Evolutionary conservation across 2,888 invertebrate species (phyloP).

Genomic region (Chaetogeoica ovagalla): DNA sequence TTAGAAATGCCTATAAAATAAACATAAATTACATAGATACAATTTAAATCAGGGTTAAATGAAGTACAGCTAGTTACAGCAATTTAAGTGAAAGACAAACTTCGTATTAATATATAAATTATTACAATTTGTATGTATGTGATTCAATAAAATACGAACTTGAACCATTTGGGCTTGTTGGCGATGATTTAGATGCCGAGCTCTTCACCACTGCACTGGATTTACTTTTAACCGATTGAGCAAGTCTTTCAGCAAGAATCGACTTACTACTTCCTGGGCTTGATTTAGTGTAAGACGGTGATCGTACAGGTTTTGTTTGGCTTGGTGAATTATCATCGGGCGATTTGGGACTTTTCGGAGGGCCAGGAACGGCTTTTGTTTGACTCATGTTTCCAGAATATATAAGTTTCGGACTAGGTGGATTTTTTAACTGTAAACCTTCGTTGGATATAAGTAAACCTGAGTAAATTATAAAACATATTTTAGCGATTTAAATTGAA

Average conservation of each 20-base stretch:
- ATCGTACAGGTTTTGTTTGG: slow-evolving; percentile 21
- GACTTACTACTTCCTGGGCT: slow-evolving; percentile 34
- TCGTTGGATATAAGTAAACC: slow-evolving; percentile 31
- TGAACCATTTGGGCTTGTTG: slow-evolving; percentile 30
- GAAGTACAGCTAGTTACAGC: background rate
- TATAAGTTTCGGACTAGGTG: slow-evolving; percentile 36
- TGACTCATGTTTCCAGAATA: slow-evolving; percentile 47
- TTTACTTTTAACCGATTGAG: slow-evolving; percentile 32
- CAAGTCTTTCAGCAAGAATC: slow-evolving; percentile 38
- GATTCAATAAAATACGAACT: slow-evolving; percentile 6
- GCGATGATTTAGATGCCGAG: slow-evolving; percentile 30
- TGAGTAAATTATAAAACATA: background rate
- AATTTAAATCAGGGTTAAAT: background rate
- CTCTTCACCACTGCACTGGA: slow-evolving; percentile 8
- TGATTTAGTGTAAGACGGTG: slow-evolving; percentile 34
- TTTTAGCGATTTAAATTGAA: background rate
- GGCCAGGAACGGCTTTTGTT: slow-evolving; percentile 18
- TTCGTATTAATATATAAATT: background rate
- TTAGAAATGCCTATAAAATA: slow-evolving; percentile 34
- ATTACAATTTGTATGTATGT: background rate
- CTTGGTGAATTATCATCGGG: slow-evolving; percentile 28
- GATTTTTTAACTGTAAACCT: slow-evolving; percentile 25
- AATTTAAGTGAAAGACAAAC: background rate
- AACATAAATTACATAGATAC: background rate
- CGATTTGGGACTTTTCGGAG: slow-evolving; percentile 40